These are phyloP conservation scores for Actenoides hombroni DNA, from an alignment of 2,113 vertebrate genomes.

Conservation along the genomic window DNA sequence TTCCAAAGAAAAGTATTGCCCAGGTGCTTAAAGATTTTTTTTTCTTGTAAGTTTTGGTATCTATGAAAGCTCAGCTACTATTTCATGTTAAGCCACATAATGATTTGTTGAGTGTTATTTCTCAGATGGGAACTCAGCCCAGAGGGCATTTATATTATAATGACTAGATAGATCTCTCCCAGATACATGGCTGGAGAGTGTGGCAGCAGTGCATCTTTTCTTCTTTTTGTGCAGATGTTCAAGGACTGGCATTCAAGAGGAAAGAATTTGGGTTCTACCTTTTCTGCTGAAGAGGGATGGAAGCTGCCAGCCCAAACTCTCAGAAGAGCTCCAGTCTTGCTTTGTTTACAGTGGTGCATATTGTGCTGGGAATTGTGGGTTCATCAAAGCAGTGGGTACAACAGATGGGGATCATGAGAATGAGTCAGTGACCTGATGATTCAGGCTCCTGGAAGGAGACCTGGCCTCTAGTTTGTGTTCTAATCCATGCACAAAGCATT, in stretches of 20 bases:
- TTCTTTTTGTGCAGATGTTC: background rate
- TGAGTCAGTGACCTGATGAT: background rate
- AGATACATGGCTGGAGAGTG: background rate
- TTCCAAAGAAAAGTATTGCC: too few species aligned
- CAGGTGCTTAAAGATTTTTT: background rate
- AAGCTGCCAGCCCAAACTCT: background rate
- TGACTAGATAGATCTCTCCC: background rate
- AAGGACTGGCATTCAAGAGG: background rate
- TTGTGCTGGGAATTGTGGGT: background rate
- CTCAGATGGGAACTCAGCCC: background rate
- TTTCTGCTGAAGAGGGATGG: background rate
- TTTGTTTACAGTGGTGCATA: fast-evolving
- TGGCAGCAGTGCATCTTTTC: background rate
- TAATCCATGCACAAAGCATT: background rate
- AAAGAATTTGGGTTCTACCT: background rate
- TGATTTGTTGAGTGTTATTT: background rate
- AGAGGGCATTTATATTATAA: background rate
- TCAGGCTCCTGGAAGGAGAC: background rate
- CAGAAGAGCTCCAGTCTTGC: background rate
- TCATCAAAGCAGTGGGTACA: fast-evolving
- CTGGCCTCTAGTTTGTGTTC: background rate
- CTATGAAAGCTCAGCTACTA: background rate
- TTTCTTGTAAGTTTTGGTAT: background rate
- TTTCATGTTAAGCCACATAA: background rate
- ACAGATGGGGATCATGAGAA: background rate